Evolutionary conservation across 2,888 invertebrate genomes (phyloP).

Genomic region (Tipula unca): DNA sequence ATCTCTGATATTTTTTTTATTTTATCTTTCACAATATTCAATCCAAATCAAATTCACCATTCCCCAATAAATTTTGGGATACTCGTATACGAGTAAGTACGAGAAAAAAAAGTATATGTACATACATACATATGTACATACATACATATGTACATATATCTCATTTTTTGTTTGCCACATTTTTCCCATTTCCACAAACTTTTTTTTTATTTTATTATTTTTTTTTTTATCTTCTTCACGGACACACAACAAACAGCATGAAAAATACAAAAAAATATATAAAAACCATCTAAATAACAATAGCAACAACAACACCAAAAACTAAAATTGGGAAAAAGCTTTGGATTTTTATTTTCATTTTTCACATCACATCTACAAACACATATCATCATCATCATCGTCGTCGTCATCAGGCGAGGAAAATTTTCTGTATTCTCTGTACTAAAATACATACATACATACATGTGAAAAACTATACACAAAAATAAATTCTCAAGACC

Average conservation of each 20-base stretch:
- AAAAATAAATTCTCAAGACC: constrained; percentile 8
- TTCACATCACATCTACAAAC: background rate
- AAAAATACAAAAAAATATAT: background rate
- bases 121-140: background rate
- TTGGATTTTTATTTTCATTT: background rate
- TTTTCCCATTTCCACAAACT: background rate
- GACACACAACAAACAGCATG: constrained; percentile 14
- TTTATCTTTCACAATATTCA: constrained; percentile 14
- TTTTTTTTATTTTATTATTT: background rate
- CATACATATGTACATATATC: background rate
- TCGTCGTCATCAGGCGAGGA: background rate
- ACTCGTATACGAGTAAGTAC: background rate
- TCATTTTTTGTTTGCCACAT: background rate
- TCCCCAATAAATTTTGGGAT: background rate
- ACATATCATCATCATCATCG: background rate
- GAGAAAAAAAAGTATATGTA: no score
- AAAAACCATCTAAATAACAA: constrained; percentile 8
- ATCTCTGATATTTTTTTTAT: background rate
- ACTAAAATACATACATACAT: background rate
- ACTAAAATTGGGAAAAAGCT: background rate
- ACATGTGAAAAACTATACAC: background rate
- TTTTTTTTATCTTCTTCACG: background rate
- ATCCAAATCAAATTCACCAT: constrained; percentile 14
- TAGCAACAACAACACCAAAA: background rate
- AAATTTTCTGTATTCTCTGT: background rate